Evolutionary conservation across 2,888 invertebrate species (phyloP), one percentile per base, ranked within the genome.

Genomic region (Drosophila meridiana): DNA sequence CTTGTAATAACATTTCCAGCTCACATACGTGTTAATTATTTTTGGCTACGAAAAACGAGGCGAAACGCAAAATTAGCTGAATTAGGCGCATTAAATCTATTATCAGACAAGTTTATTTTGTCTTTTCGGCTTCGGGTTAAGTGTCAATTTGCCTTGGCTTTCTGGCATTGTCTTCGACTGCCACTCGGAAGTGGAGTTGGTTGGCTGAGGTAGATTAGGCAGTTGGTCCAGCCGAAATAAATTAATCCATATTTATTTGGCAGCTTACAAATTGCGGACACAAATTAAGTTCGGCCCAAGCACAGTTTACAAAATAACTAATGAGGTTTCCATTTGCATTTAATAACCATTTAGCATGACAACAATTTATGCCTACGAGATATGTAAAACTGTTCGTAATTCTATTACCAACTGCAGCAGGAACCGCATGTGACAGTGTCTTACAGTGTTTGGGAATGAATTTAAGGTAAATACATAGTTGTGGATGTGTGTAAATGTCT

Each of bases 1-100:
- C 50, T 30, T 43, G 26, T 61, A 55, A 73, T 78, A 77, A 52
- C 58, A 76, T 76, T 76, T 64, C 30, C 69, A 50, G 69, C 72
- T 63, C 66, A 69, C 69, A 76, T 71, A 80, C 71, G 73, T 82
- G 81, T 76, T 82, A 82, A 81, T 83, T 81, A 77, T 81, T 76
- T 73, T 50, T 32, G 38, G 57, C 43, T 56, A 38, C 8, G 53
- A 43, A 62, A 53, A 50, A 52, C 50, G 20, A 20, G 55, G 69
- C 75, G 69, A 69, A 69, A 64, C 63, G 57, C 73, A 70, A 82
- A 73, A 83, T 80, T 80, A 80, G 78, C 73, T 34, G 68, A 83
- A 84, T 76, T 76, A 73, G 57, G 63, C 73, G 63, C 72, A 78
- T 77, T 77, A 79, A 82, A 87, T 80, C 78, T 75, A 82, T 77